phyloP scores from a whole-genome alignment of 2,113 vertebrate genomes.

The Lipophrys pholis region DNA sequence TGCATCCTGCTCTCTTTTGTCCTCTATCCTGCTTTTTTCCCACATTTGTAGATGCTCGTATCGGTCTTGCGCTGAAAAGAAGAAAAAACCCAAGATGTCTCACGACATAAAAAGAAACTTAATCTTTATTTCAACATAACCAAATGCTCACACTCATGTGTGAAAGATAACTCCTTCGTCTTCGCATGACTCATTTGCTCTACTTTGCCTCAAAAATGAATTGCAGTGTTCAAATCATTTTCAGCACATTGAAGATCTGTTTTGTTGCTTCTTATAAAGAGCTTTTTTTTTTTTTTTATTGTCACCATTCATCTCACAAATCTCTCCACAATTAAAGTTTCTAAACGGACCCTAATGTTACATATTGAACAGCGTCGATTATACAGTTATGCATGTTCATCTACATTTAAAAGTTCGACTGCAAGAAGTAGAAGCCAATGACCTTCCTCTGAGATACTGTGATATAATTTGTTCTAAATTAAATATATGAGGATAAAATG shows the following conservation, averaged over 20 bases:
- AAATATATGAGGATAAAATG: constrained; percentile 20
- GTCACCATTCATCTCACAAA: not conserved
- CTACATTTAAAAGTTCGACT: constrained; percentile 3
- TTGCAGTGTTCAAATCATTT: not conserved
- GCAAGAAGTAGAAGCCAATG: constrained; percentile 4
- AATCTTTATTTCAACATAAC: not conserved
- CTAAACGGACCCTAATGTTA: not conserved
- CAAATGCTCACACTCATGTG: not conserved
- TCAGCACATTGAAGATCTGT: not conserved
- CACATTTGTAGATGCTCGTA: too few relatives aligned
- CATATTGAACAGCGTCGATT: not conserved
- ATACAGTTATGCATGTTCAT: constrained; percentile 18
- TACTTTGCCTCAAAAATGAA: not conserved
- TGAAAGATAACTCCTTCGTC: not conserved
- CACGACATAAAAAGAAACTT: too few relatives aligned
- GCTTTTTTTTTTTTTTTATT: not conserved
- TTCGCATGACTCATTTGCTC: not conserved
- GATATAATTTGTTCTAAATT: constrained; percentile 28
- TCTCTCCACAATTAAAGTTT: not conserved
- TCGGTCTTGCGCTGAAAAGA: too few relatives aligned
- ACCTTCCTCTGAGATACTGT: not conserved
- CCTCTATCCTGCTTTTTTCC: too few relatives aligned
- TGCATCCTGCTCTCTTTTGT: too few relatives aligned
- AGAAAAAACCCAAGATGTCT: too few relatives aligned
- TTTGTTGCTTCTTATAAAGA: not conserved